phyloP scores from a whole-genome alignment of 2,888 invertebrate genomes.

The Idaea aversata region DNA sequence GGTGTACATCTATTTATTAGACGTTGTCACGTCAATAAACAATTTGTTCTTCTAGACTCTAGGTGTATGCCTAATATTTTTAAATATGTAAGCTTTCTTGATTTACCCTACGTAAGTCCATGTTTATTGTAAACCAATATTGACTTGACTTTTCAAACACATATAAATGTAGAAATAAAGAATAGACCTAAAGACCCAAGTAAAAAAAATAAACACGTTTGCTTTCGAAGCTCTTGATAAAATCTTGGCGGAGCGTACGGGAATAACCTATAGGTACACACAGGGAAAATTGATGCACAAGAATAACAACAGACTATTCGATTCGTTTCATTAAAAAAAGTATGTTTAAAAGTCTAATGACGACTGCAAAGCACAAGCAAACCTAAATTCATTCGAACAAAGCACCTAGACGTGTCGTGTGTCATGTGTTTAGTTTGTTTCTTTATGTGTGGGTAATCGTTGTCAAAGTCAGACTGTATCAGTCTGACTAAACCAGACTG shows the following conservation, averaged over 20 bases:
- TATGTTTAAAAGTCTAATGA: constrained; percentile 52
- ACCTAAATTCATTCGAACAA: constrained; percentile 24
- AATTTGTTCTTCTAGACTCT: too few species aligned
- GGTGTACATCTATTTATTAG: too few species aligned
- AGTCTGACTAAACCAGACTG: background rate
- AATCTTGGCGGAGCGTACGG: background rate
- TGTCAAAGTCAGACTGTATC: background rate
- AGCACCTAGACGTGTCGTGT: constrained; percentile 30
- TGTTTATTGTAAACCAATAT: too few species aligned
- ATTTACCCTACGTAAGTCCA: too few species aligned
- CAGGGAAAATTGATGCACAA: constrained; percentile 13
- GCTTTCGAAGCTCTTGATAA: background rate
- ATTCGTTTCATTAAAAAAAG: constrained; percentile 37
- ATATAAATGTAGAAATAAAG: background rate
- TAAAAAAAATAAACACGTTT: background rate
- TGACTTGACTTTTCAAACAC: too few species aligned
- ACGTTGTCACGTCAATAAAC: too few species aligned
- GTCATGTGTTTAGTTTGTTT: constrained; percentile 22
- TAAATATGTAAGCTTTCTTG: too few species aligned
- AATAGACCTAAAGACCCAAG: background rate
- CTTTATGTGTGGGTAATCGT: constrained; percentile 5
- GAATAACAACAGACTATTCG: constrained; percentile 20
- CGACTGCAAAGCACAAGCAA: constrained; percentile 60
- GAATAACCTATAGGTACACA: background rate
- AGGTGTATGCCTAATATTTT: too few species aligned